Evolutionary conservation across 2,888 invertebrate genomes (phyloP), one percentile per base, ranked within the genome.

Genomic region (Ischnus inquisitorius): DNA sequence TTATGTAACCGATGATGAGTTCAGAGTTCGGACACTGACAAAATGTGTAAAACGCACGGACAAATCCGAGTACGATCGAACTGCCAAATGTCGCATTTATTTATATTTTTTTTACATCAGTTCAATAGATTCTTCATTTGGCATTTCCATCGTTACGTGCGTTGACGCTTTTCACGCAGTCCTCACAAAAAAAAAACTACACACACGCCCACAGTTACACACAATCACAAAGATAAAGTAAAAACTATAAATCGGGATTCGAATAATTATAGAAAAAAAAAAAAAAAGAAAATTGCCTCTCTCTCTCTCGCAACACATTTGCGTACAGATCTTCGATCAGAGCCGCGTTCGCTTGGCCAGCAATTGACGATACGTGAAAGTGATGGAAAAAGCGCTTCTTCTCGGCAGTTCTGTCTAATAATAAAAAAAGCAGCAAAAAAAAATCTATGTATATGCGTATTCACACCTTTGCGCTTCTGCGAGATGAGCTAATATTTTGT

Each of bases 21-120:
- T 83, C 51, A 67, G 83, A 83, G 83, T 79, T 83, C 83, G 79
- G 79, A 76, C 83, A 79, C 83, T 83, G 83, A 83, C 83, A 79
- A 72, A 79, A 83, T 79, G 72, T 76, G 62, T 75, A 75, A 71
- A 68, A 72, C 76, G 67, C 83, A 79, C 71, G 79, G 76, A 51
- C 34, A 4, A 25, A 75, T 65, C 54, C 69, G 22, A 41, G 46
- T 46, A 75, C 78, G 68, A 69, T 72, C 72, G 64, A 76, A 71
- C 60, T 65, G 41, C 74, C 62, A 69, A 65, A 22, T n/a, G n/a
- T n/a, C n/a, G n/a, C n/a, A n/a, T n/a, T n/a, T n/a, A n/a, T n/a
- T n/a, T 22, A 64, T 34, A 74, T 68, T 46, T 64, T 5, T 16
- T 1, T 0, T 19, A 46, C 25, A 43, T 57, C 8, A 43, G 51